Conservation (phyloP, 2,888 invertebrate species). For the Nephrotoma flavescens region DNA sequence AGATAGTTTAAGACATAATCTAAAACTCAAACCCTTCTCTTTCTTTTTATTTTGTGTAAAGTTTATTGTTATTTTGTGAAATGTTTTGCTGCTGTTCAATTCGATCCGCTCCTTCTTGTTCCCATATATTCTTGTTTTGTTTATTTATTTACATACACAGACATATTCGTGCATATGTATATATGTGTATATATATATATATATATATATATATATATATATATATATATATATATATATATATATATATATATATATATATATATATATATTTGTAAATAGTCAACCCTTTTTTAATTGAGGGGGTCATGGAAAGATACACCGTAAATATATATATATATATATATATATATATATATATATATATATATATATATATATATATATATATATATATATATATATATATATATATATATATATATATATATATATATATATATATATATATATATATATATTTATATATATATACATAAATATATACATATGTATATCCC, state of each 20-base stretch:
- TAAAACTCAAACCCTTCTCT: background rate
- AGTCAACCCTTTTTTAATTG: too few relatives aligned
- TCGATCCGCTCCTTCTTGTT: background rate
- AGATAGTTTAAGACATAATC: background rate
- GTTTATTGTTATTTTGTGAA: background rate
- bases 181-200: constrained; percentile 8
- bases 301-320: too few relatives aligned
- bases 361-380: constrained; percentile 7
- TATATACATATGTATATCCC: background rate
- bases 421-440: constrained; percentile 8
- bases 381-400: constrained; percentile 8
- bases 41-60: background rate
- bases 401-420: constrained; percentile 8
- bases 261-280: constrained; percentile 8
- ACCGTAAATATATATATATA: constrained; percentile 8
- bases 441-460: constrained; percentile 7
- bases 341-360: constrained; percentile 8
- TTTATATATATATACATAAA: background rate
- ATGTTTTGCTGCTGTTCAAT: background rate
- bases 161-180: background rate
- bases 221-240: constrained; percentile 6
- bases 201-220: constrained; percentile 8
- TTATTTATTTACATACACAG: constrained; percentile 1
- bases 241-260: constrained; percentile 8
- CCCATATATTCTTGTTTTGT: background rate